Percentiles rank a stretch among this genome's conserved stretches.
Conservation (phyloP, 2,888 invertebrate species). For the Chrysolina americana region DNA sequence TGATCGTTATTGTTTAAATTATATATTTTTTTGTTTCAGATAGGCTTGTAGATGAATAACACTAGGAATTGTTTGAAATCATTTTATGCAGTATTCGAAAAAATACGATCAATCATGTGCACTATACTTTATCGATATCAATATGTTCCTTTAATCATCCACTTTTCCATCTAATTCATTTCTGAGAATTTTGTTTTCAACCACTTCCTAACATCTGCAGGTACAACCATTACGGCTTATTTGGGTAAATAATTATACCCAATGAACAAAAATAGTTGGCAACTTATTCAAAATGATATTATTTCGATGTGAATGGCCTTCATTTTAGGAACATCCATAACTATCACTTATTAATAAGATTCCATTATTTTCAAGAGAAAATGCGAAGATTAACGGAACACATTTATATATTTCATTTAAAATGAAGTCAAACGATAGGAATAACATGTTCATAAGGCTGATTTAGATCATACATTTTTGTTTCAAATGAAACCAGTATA, state of each 20-base stretch:
- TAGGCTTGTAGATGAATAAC: slow-evolving; percentile 53
- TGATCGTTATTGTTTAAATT: background rate
- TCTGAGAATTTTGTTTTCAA: background rate
- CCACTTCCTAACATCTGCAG: background rate
- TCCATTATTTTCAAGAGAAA: background rate
- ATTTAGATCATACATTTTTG: slow-evolving; percentile 55
- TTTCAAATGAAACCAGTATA: slow-evolving; percentile 72
- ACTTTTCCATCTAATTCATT: background rate
- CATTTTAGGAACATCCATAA: no score
- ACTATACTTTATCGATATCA: background rate
- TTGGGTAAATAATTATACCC: no score
- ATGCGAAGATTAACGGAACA: background rate
- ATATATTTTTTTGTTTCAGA: slow-evolving; percentile 46
- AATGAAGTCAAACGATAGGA: slow-evolving; percentile 52
- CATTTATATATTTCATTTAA: slow-evolving; percentile 23
- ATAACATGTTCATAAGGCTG: slow-evolving; percentile 58
- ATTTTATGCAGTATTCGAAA: slow-evolving; percentile 41
- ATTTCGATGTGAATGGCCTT: no score
- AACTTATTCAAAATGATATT: no score
- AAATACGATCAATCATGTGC: background rate
- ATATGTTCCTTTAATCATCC: background rate
- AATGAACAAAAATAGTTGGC: no score
- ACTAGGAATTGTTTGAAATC: slow-evolving; percentile 50
- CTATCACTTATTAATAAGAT: no score
- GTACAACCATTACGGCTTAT: no score